These are phyloP conservation scores for Neosalanx taihuensis DNA, from an alignment of 2,797 vertebrate genomes.

Conservation along the genomic window DNA sequence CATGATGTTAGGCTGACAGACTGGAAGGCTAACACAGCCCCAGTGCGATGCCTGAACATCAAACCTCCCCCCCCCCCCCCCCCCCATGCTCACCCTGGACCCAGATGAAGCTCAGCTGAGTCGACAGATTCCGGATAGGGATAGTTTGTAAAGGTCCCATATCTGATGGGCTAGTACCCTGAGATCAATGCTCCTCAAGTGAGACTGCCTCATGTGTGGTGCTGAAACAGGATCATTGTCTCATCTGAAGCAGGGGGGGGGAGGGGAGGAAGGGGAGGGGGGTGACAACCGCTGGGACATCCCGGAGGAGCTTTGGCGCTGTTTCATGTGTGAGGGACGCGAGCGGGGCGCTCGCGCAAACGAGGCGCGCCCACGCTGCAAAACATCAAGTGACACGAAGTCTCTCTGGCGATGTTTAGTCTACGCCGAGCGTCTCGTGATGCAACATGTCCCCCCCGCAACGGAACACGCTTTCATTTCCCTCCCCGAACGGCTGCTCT, in stretches of 20 bases:
- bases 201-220: slow-evolving; percentile 25
- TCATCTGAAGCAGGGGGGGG: slow-evolving; percentile 50
- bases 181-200: slow-evolving; percentile 27
- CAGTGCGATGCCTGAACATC: slow-evolving; percentile 42
- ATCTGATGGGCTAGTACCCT: slow-evolving; percentile 26
- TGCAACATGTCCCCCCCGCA: slow-evolving; percentile 56
- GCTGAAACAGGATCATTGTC: slow-evolving; percentile 27
- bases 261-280: no score
- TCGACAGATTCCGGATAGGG: slow-evolving; percentile 38
- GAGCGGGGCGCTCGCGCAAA: slow-evolving; percentile 32
- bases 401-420: slow-evolving; percentile 58
- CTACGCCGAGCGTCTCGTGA: slow-evolving; percentile 51
- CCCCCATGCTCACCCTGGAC: slow-evolving; percentile 32
- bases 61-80: no score
- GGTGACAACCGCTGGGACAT: slow-evolving; percentile 47
- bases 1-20: slow-evolving; percentile 43
- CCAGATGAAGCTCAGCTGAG: slow-evolving; percentile 58
- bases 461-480: slow-evolving; percentile 58
- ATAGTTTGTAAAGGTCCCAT: slow-evolving; percentile 36
- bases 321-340: slow-evolving; percentile 58
- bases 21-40: background rate
- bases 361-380: slow-evolving; percentile 17
- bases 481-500: slow-evolving; percentile 49
- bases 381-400: slow-evolving; percentile 51
- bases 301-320: slow-evolving; percentile 53